Conservation (phyloP, 2,888 invertebrate species). For the Lepidocyrtoides sp. region DNA sequence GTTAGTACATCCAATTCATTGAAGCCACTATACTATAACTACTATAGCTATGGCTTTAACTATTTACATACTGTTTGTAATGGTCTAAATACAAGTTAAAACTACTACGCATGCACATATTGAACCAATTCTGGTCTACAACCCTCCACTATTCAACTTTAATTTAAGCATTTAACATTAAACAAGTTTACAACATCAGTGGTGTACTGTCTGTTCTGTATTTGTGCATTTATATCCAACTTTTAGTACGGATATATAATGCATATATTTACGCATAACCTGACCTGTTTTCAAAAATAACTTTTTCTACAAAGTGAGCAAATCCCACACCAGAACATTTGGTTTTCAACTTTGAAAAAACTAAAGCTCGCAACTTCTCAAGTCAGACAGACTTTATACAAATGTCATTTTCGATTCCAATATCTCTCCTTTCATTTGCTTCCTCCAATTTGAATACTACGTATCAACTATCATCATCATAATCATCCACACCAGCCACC, state of each 20-base stretch:
- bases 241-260: no score
- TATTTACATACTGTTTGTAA: no score
- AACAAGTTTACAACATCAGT: background rate
- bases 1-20: conserved; percentile 59
- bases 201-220: no score
- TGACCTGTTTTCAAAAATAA: conserved; percentile 51
- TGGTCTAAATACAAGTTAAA: no score
- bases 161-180: background rate
- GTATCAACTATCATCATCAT: conserved; percentile 50
- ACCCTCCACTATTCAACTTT: background rate
- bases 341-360: conserved; percentile 58
- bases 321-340: conserved; percentile 33
- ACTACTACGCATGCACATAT: no score
- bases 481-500: conserved; percentile 42
- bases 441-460: conserved; percentile 24
- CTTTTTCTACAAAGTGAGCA: conserved; percentile 46
- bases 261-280: background rate
- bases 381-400: conserved; percentile 29
- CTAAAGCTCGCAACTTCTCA: conserved; percentile 7
- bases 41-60: no score
- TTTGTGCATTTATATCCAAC: no score
- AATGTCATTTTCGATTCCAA: conserved; percentile 68
- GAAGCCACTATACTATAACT: background rate
- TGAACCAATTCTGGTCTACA: no score
- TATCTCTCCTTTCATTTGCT: conserved; percentile 50